Evolutionary conservation across 2,888 invertebrate genomes (phyloP), one percentile per base, ranked within the genome.

Genomic region (Heliconius charithonia): DNA sequence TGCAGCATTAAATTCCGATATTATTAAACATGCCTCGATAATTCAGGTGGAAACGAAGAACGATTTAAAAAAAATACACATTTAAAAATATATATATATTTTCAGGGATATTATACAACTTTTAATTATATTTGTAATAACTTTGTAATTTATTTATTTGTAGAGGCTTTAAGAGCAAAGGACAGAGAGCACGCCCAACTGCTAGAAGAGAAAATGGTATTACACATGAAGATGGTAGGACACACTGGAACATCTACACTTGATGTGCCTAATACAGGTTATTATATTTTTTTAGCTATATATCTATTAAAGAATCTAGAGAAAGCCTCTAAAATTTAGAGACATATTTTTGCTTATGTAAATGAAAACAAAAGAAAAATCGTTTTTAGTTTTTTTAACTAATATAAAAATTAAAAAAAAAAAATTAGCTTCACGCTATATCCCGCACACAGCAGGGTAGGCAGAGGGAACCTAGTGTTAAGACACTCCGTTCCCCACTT

Each of bases 201-300:
- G 70, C 95, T 99, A 72, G 98, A 99, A 89, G 98, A 98, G 87
- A 99, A 98, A 89, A 97, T 98, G 95, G 96, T 97, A 72, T 89
- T 98, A 69, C 97, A 98, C 86, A 95, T 98, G 90, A 97, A 96
- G 86, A 95, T 98, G 86, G 95, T 97, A 71, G 97, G 97, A 3
- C 96, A 97, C n/a, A 96, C 96, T 0, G 93, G 93, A n/a, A 85
- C 89, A 3, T 89, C 92, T 0, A 88, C 90, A 19, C 82, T 94
- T 63, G 92, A 92, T 62, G 87, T 91, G 77, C 91, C 92, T 9
- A 87, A 90, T 81, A 88, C 92, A 80, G 94, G 95, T 94, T 81
- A 7, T 32, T 32, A 22, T 59, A 16, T 56, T 0, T 66, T 29
- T 37, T 22, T n/a, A 37, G 10, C 22, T 56, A 9, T 10, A 10